Percentiles rank a stretch among this genome's conserved stretches.
phyloP scores from a whole-genome alignment of 2,797 vertebrate species.

The Epinephelus malabaricus region DNA sequence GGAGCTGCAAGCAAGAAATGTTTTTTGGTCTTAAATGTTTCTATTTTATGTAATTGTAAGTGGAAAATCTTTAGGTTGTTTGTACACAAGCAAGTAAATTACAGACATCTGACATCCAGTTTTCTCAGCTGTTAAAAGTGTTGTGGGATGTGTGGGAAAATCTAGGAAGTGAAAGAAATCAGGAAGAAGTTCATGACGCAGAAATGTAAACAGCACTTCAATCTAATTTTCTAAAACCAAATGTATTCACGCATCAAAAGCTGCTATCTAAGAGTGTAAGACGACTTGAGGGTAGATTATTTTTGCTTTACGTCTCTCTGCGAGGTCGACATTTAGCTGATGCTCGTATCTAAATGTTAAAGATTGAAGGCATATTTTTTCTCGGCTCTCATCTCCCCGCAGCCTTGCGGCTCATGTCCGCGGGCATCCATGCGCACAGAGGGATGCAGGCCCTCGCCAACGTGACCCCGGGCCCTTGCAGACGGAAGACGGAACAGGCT shows the following conservation, averaged over 20 bases:
- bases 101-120: neutral
- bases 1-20: neutral
- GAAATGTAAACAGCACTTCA: neutral
- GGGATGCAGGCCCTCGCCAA: conserved; percentile 63
- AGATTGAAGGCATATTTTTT: conserved; percentile 49
- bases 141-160: neutral
- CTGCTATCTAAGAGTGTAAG: neutral
- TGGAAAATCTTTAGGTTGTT: neutral
- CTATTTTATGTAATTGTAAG: neutral
- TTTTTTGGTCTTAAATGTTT: neutral
- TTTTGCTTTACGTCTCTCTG: neutral
- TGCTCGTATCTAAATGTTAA: conserved; percentile 54
- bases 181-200: neutral
- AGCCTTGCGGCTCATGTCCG: conserved; percentile 42
- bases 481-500: conserved; percentile 67
- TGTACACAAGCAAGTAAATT: neutral
- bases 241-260: neutral
- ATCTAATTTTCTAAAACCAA: neutral
- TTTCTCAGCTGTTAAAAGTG: conserved; percentile 3
- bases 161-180: neutral
- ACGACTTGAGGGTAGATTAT: neutral
- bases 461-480: conserved; percentile 73
- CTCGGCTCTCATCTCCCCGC: conserved; percentile 19
- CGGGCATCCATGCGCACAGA: conserved; percentile 66
- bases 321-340: conserved; percentile 49